A percentile compares a stretch with the other conserved stretches of the same genome.
These are phyloP conservation scores for Nibea albiflora DNA, from an alignment of 2,113 vertebrate genomes.

Conservation along the genomic window DNA sequence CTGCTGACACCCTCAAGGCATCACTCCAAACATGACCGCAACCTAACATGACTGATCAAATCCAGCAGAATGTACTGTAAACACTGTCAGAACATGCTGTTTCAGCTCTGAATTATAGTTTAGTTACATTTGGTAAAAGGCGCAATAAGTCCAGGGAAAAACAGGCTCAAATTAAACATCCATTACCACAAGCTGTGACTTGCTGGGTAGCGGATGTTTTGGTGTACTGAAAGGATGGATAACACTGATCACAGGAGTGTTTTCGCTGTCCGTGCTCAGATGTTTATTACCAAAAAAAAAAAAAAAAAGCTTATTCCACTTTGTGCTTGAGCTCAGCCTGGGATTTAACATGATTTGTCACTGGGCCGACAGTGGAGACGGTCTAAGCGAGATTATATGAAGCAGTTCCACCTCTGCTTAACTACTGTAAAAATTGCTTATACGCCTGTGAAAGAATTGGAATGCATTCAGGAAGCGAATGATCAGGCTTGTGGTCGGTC, in stretches of 20 bases:
- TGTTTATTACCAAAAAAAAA: constrained; percentile 68
- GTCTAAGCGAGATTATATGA: constrained; percentile 83
- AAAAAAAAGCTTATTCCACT: constrained; percentile 68
- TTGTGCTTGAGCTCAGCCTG: constrained; percentile 79
- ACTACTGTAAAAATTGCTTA: constrained; percentile 87
- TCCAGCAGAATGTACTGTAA: constrained; percentile 13
- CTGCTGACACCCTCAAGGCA: constrained; percentile 43
- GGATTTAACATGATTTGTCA: constrained; percentile 85
- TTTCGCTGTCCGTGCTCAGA: constrained; percentile 44
- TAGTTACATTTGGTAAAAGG: constrained; percentile 27
- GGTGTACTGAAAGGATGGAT: constrained; percentile 60
- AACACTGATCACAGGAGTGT: constrained; percentile 66
- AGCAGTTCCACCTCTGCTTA: constrained; percentile 85
- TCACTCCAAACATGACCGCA: constrained; percentile 28
- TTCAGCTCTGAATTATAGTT: constrained; percentile 48
- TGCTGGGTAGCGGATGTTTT: constrained; percentile 58
- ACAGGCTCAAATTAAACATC: constrained; percentile 58
- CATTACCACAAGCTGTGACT: constrained; percentile 63
- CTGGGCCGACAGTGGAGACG: constrained; percentile 75
- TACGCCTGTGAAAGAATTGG: constrained; percentile 86
- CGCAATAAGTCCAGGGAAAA: constrained; percentile 47
- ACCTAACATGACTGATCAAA: background rate
- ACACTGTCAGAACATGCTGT: constrained; percentile 21
- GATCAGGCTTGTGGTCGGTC: constrained; percentile 62
- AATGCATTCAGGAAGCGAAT: constrained; percentile 81